Evolutionary conservation across 2,113 vertebrate species (phyloP), one percentile per base, ranked within the genome.

Genomic region (Antigone vipio): DNA sequence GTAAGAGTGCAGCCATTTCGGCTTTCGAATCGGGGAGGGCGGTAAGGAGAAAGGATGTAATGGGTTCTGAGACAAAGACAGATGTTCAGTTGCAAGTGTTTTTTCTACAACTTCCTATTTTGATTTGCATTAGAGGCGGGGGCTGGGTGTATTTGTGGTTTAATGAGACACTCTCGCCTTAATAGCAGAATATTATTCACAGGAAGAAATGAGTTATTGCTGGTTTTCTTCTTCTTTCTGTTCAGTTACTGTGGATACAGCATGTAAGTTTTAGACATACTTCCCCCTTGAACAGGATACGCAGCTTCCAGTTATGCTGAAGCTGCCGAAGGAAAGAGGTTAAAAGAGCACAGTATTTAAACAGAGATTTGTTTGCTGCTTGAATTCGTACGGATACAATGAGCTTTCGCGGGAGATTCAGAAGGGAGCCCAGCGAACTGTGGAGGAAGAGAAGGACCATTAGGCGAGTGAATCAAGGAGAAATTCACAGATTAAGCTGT

Each of bases 361-460:
- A 72, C 59, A 75, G 56, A 44, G 76, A 55, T 92, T 87, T 96
- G 45, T 92, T 96, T 89, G 69, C 71, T 85, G 92, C 77, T 95
- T 55, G 62, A 86, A 38, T 85, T 94, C 60, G 72, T 92, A 34
- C 50, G 77, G 88, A 32, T 83, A 97, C 92, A 71, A 99, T 99
- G 99, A 99, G 99, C 96, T 99, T 99, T 97, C 98, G 98, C 85
- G 99, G 94, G 64, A 98, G 97, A 77, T 98, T 98, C 95, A 98
- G 90, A 84, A 95, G 97, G 93, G 99, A 99, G 81, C 96, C 98
- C 97, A 99, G 97, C 88, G 98, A 98, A 49, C 98, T 99, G 95
- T 97, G 99, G 98, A 99, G 83, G 98, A 99, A 98, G 97, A 97
- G 97, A 40, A 98, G 97, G 92, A 98, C 98, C 27, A 0, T 97